Base-by-base conservation (phyloP, 2,888 invertebrate genomes). In the Heliconius cydno region DNA sequence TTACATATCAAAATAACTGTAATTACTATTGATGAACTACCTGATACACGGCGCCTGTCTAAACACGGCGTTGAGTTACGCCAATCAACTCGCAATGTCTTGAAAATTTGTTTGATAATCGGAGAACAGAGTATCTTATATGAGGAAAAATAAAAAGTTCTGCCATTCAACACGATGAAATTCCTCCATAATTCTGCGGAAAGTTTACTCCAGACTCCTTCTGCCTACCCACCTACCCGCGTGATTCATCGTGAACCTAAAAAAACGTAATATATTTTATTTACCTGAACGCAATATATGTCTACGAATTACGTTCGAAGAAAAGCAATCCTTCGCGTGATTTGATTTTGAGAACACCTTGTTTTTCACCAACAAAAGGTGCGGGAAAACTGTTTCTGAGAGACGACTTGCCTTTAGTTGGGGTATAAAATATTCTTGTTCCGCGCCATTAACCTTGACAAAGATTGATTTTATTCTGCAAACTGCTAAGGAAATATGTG, bases 301-400 rank as follows among this genome's bases (percentile, higher is more conserved):
- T 60, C 10, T n/a, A n/a, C n/a, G 9, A n/a, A 60, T n/a, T 9
- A 3, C 60, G n/a, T n/a, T n/a, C n/a, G 3, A 60, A 10, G n/a
- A 60, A 60, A n/a, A 4, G 34, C 34, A 34, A 34, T 34, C 34
- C 6, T 65, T 46, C 71, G 79, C 70, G 60, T 79, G 68, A 79
- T 71, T 76, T 65, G 46, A 41, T 79, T 75, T 71, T 79, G 68
- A 74, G 75, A 79, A 76, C 70, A 79, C 75, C 70, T 79, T 79
- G 79, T 78, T 76, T 79, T 79, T 79, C 76, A 79, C 79, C 63
- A 57, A 79, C 65, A 28, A 77, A 79, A 81, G 73, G 73, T 70
- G 73, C 60, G 68, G 73, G 76, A 79, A 79, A 81, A 76, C 76
- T 60, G 72, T 78, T 79, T 79, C 79, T 80, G 80, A 80, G 76